A percentile compares a stretch with the other conserved stretches of the same genome.
phyloP scores from a whole-genome alignment of 2,797 vertebrate genomes.

The Rhabdomys pumilio region DNA sequence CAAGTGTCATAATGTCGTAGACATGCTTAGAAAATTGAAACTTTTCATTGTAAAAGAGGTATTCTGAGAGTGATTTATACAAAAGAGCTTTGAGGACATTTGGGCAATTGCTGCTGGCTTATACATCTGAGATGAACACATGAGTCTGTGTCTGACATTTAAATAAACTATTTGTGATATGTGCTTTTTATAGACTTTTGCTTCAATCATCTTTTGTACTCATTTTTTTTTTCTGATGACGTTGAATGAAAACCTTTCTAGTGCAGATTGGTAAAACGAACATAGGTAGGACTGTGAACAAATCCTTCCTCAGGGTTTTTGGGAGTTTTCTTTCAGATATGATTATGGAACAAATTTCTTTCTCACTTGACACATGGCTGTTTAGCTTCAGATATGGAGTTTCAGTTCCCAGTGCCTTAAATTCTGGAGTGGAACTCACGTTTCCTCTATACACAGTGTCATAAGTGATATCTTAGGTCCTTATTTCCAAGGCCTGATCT shows the following conservation, averaged over 20 bases:
- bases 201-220: constrained; percentile 25
- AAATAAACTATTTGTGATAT: constrained; percentile 54
- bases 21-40: constrained; percentile 34
- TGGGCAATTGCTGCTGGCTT: constrained; percentile 26
- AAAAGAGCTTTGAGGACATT: constrained; percentile 50
- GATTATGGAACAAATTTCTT: not conserved
- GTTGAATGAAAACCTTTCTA: not conserved
- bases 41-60: not conserved
- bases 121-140: not conserved
- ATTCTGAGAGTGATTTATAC: constrained; percentile 1
- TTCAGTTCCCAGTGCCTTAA: not conserved
- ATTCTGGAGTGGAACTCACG: not conserved
- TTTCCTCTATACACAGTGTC: not conserved
- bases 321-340: not conserved
- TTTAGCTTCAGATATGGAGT: constrained; percentile 7
- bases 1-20: constrained; percentile 22
- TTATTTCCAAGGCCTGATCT: constrained; percentile 26
- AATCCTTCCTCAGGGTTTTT: not conserved
- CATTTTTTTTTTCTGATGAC: not conserved
- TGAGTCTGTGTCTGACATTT: constrained; percentile 20
- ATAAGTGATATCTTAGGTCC: not conserved
- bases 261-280: not conserved
- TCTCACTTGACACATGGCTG: not conserved
- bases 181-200: constrained; percentile 27
- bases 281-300: not conserved